A percentile compares a stretch with the other conserved stretches of the same genome.
phyloP scores from a whole-genome alignment of 2,888 invertebrate genomes.

The Synanthedon vespiformis region DNA sequence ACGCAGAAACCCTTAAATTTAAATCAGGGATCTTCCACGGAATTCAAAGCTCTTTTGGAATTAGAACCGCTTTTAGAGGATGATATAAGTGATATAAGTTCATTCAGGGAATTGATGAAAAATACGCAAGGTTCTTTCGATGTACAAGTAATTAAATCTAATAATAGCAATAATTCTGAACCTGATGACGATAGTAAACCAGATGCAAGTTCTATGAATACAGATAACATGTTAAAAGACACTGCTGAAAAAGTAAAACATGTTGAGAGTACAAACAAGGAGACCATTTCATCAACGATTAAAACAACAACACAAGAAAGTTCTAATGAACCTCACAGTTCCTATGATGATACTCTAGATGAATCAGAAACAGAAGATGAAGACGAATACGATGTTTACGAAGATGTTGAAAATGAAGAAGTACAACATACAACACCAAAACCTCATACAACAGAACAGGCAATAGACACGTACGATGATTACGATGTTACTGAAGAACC shows the following conservation, averaged over 20 bases:
- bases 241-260: slow-evolving; percentile 4
- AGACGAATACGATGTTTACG: slow-evolving; percentile 53
- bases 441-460: slow-evolving; percentile 30
- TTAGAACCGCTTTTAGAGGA: slow-evolving; percentile 72
- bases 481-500: slow-evolving; percentile 54
- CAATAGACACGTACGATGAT: slow-evolving; percentile 55
- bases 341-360: slow-evolving; percentile 29
- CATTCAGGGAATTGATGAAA: slow-evolving; percentile 62
- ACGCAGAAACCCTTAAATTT: slow-evolving; percentile 13
- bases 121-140: slow-evolving; percentile 58
- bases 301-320: slow-evolving; percentile 17
- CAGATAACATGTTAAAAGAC: slow-evolving; percentile 42
- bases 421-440: slow-evolving; percentile 33
- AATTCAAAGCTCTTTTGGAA: slow-evolving; percentile 63
- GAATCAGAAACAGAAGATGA: slow-evolving; percentile 37
- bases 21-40: slow-evolving; percentile 30
- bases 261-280: slow-evolving; percentile 1
- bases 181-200: slow-evolving; percentile 46
- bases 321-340: slow-evolving; percentile 16
- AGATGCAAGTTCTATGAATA: slow-evolving; percentile 53
- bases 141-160: slow-evolving; percentile 67
- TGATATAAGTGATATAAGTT: slow-evolving; percentile 62
- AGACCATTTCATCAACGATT: slow-evolving; percentile 8
- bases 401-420: slow-evolving; percentile 44
- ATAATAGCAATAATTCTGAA: slow-evolving; percentile 27